Conservation (phyloP, 2,113 vertebrate genomes). For the Aleadryas rufinucha region DNA sequence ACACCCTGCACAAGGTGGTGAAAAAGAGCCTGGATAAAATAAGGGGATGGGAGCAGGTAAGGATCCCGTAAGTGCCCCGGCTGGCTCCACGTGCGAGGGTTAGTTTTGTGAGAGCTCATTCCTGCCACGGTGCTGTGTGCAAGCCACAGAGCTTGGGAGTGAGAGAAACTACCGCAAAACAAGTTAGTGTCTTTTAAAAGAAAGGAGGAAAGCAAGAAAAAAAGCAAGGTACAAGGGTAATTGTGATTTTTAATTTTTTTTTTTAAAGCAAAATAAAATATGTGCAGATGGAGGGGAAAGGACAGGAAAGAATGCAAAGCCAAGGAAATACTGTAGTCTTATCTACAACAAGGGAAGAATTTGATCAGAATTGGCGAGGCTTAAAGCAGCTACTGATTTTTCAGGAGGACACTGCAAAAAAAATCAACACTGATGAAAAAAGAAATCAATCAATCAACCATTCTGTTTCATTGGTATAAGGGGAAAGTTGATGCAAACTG, state of each 20-base stretch:
- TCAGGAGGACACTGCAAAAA: conserved; percentile 53
- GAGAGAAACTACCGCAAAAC: background rate
- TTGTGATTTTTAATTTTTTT: background rate
- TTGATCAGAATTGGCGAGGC: background rate
- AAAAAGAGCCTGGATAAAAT: background rate
- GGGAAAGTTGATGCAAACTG: conserved; percentile 36
- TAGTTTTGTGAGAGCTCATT: conserved; percentile 38
- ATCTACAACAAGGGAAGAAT: background rate
- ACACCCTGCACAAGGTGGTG: background rate
- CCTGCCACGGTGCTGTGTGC: background rate
- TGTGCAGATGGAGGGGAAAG: background rate
- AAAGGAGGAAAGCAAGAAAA: background rate
- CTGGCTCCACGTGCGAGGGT: background rate
- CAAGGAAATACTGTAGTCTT: background rate
- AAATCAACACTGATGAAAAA: conserved; percentile 58
- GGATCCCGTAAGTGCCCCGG: accelerated
- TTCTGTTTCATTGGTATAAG: conserved; percentile 2
- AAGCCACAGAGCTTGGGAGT: conserved; percentile 18
- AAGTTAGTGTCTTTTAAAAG: conserved; percentile 9
- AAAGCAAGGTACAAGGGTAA: background rate
- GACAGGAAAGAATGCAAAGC: background rate
- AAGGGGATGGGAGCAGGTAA: background rate
- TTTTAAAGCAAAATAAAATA: background rate
- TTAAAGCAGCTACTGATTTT: conserved; percentile 57
- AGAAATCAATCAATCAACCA: background rate